Percentiles rank a stretch among this genome's conserved stretches.
Evolutionary conservation across 1,140 invertebrate genomes (phyloP).

Genomic region (Arion vulgaris): DNA sequence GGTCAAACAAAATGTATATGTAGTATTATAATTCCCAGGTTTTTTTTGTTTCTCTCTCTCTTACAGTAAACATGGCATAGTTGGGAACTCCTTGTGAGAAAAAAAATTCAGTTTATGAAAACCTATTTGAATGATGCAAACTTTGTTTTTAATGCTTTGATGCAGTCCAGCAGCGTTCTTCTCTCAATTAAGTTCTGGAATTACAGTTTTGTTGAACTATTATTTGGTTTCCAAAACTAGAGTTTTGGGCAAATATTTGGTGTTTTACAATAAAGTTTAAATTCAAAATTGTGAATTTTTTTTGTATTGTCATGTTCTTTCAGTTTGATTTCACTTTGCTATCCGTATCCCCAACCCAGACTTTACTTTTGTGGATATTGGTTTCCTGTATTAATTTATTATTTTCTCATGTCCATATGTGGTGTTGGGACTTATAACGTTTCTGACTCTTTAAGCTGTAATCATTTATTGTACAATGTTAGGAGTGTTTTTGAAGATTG

Average conservation of each 20-base stretch:
- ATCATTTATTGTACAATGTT: no score
- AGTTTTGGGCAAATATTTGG: not conserved
- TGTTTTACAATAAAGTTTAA: not conserved
- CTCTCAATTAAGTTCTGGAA: not conserved
- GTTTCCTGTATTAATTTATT: not conserved
- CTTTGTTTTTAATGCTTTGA: not conserved
- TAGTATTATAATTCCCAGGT: not conserved
- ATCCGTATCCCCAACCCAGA: not conserved
- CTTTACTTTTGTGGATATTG: not conserved
- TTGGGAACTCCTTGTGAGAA: slow-evolving; percentile 28
- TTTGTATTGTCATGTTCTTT: not conserved
- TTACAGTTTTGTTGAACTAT: not conserved
- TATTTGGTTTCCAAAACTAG: not conserved
- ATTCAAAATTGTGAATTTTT: not conserved
- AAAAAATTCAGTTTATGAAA: slow-evolving; percentile 12
- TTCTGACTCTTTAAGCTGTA: no score
- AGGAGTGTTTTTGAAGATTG: no score
- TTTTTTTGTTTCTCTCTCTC: slow-evolving; percentile 7
- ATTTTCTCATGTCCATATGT: not conserved
- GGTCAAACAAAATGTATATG: not conserved
- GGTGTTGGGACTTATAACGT: not conserved
- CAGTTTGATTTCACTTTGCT: not conserved
- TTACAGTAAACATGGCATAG: slow-evolving; percentile 19
- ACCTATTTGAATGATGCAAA: slow-evolving; percentile 12
- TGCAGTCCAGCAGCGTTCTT: not conserved